Evolutionary conservation across 2,888 invertebrate species (phyloP).

Genomic region (Himalopsyche kuldschensis): DNA sequence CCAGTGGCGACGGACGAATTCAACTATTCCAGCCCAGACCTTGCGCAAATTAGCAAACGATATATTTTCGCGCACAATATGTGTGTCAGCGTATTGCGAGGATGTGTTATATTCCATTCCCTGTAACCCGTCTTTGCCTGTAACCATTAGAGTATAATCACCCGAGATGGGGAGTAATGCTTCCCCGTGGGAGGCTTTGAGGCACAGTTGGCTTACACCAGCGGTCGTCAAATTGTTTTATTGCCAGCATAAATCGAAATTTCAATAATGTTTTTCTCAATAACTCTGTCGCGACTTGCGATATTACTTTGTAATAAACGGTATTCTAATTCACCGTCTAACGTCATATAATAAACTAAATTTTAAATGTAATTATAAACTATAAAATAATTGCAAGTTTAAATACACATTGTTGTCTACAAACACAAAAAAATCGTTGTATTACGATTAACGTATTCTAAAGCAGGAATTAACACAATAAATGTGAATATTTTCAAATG

Average conservation of each 20-base stretch:
- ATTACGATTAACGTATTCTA: too few relatives aligned
- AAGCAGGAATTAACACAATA: too few relatives aligned
- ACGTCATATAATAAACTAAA: too few relatives aligned
- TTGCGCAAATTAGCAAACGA: not conserved
- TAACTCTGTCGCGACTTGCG: not conserved
- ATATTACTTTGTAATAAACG: too few relatives aligned
- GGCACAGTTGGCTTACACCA: not conserved
- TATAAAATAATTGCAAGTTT: too few relatives aligned
- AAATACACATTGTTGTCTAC: too few relatives aligned
- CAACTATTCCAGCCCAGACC: not conserved
- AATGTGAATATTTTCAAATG: too few relatives aligned
- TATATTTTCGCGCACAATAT: not conserved
- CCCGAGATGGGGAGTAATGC: not conserved
- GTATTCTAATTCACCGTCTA: too few relatives aligned
- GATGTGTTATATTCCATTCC: not conserved
- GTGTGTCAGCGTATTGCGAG: not conserved
- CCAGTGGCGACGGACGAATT: not conserved
- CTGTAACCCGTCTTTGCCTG: not conserved
- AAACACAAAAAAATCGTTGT: too few relatives aligned
- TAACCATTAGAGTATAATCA: not conserved
- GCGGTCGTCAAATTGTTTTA: not conserved
- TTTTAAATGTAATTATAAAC: too few relatives aligned
- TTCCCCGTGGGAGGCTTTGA: not conserved
- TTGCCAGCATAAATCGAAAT: not conserved
- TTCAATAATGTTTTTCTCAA: not conserved